phyloP scores from a whole-genome alignment of 2,888 invertebrate genomes.

The Prosopocoilus inquinatus region DNA sequence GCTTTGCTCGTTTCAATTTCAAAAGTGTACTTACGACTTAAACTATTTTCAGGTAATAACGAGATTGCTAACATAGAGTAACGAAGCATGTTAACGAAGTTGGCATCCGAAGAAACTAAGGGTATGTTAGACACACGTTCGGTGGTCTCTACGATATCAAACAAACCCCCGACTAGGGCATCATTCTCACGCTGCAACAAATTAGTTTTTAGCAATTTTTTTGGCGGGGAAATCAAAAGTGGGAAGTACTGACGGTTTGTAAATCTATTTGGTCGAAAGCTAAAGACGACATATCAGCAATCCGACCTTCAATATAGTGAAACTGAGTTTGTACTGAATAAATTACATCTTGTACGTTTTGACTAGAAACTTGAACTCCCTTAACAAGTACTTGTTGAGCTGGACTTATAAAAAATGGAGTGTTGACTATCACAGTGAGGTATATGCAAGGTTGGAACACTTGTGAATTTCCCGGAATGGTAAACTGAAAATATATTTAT shows the following conservation, averaged over 20 bases:
- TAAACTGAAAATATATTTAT: slow-evolving; percentile 66
- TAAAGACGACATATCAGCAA: slow-evolving; percentile 56
- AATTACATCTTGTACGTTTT: slow-evolving; percentile 60
- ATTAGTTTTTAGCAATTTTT: no score
- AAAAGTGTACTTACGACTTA: slow-evolving; percentile 60
- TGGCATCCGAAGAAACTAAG: slow-evolving; percentile 65
- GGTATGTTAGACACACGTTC: slow-evolving; percentile 53
- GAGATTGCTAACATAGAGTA: slow-evolving; percentile 74
- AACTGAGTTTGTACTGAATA: slow-evolving; percentile 59
- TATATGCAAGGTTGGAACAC: slow-evolving; percentile 67
- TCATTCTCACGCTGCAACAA: slow-evolving; percentile 54
- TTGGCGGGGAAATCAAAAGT: background rate
- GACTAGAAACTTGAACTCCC: slow-evolving; percentile 62
- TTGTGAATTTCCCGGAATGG: slow-evolving; percentile 63
- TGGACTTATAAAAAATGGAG: slow-evolving; percentile 68
- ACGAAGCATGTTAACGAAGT: slow-evolving; percentile 73
- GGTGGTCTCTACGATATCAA: slow-evolving; percentile 51
- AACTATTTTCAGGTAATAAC: slow-evolving; percentile 71
- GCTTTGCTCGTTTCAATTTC: slow-evolving; percentile 5
- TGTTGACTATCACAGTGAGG: slow-evolving; percentile 74
- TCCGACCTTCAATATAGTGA: slow-evolving; percentile 59
- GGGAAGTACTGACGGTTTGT: slow-evolving; percentile 39
- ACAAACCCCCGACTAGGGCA: slow-evolving; percentile 55
- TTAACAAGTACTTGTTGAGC: slow-evolving; percentile 72
- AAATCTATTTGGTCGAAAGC: slow-evolving; percentile 58